Conservation (phyloP, 2,113 vertebrate species). For the Camelus bactrianus region DNA sequence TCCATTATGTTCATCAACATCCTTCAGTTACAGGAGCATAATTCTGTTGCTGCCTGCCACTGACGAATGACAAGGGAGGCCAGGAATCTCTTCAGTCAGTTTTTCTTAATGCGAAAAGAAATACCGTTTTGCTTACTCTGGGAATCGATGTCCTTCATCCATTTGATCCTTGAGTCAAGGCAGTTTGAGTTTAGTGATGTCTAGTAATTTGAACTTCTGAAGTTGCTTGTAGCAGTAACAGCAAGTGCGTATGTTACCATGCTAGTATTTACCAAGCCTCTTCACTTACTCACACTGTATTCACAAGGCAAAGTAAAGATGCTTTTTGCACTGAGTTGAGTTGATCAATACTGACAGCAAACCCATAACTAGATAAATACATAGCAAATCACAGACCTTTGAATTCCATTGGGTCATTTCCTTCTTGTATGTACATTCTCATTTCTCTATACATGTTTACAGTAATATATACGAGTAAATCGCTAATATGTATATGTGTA, state of each 20-base stretch:
- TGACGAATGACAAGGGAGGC: neutral
- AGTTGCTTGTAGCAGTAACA: neutral
- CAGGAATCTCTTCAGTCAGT: neutral
- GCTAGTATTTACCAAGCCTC: neutral
- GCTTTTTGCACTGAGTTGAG: neutral
- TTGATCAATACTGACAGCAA: neutral
- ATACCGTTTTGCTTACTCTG: neutral
- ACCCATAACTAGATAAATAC: neutral
- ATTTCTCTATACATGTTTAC: neutral
- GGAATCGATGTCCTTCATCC: neutral
- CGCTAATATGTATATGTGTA: neutral
- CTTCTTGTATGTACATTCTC: neutral
- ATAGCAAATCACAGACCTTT: neutral
- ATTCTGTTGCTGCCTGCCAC: neutral
- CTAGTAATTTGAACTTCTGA: neutral
- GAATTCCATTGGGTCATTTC: neutral
- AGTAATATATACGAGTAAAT: neutral
- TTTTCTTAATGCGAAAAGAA: slow-evolving; percentile 8
- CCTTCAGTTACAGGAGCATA: neutral
- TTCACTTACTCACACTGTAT: neutral
- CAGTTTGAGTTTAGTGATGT: neutral
- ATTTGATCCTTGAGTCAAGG: neutral
- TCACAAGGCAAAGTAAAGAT: slow-evolving; percentile 31
- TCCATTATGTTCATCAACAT: neutral
- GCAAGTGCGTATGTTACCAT: neutral